phyloP scores from a whole-genome alignment of 2,113 vertebrate species.

The Tachuris rubrigastra region DNA sequence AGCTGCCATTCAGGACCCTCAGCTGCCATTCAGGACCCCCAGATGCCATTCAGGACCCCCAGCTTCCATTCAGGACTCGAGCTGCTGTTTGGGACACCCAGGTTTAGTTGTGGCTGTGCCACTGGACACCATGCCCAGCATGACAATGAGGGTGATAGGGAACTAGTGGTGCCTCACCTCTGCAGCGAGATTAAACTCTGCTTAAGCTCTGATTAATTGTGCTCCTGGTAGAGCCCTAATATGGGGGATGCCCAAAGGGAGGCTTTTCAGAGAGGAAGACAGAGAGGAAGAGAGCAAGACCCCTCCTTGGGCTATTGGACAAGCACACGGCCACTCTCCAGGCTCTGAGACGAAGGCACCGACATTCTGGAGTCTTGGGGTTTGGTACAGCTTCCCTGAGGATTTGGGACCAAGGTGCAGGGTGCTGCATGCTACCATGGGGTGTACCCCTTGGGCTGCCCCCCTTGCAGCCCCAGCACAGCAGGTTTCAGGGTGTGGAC shows the following conservation, averaged over 20 bases:
- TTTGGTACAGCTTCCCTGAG: accelerated
- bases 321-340: accelerated
- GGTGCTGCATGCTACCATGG: accelerated
- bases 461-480: accelerated
- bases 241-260: background rate
- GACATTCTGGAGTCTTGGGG: accelerated
- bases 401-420: accelerated
- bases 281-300: too few species aligned
- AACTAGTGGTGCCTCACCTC: background rate
- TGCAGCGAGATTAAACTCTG: background rate
- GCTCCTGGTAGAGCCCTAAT: background rate
- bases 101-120: background rate
- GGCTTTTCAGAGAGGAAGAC: background rate
- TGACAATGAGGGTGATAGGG: background rate
- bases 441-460: background rate
- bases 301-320: accelerated
- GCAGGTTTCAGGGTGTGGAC: accelerated
- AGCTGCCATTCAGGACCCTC: accelerated
- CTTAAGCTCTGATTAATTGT: background rate
- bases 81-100: background rate
- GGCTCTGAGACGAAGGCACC: too few species aligned
- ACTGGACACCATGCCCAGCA: accelerated
- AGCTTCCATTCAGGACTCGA: too few species aligned
- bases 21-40: accelerated
- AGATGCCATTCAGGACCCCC: accelerated